phyloP scores from a whole-genome alignment of 2,888 invertebrate species.

The Cactoblastis cactorum region DNA sequence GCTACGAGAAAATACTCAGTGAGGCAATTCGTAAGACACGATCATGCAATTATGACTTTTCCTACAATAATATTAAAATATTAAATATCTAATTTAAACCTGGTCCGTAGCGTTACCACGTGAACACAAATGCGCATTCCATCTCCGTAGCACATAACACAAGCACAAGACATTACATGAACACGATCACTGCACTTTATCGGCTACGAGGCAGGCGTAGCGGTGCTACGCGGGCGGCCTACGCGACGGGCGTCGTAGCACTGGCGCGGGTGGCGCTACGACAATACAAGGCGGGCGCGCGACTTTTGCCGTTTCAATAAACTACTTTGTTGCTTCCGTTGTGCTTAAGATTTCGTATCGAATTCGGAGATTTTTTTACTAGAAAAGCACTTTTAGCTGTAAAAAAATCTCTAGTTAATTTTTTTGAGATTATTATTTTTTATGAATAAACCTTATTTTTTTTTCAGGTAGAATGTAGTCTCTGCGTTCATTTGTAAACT shows the following conservation, averaged over 20 bases:
- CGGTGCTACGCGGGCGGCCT: conserved; percentile 56
- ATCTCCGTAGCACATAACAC: conserved; percentile 34
- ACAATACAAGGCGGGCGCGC: conserved; percentile 33
- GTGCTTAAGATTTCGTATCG: conserved; percentile 26
- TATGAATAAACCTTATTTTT: too few species aligned
- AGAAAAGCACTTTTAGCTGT: too few species aligned
- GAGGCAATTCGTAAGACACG: conserved; percentile 6
- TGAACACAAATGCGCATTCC: conserved; percentile 43
- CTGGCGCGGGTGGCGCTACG: conserved; percentile 57
- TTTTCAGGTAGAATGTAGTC: too few species aligned
- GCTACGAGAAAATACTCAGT: neutral
- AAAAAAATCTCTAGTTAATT: too few species aligned
- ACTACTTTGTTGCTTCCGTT: conserved; percentile 67
- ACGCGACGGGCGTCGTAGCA: conserved; percentile 71
- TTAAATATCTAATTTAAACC: neutral
- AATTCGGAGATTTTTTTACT: too few species aligned
- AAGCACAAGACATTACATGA: conserved; percentile 28
- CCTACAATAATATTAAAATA: neutral
- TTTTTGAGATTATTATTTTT: too few species aligned
- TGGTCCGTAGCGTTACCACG: neutral
- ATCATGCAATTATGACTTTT: conserved; percentile 4
- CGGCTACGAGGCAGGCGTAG: conserved; percentile 53
- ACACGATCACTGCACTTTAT: conserved; percentile 45
- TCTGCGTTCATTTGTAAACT: too few species aligned
- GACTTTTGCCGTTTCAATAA: conserved; percentile 64